phyloP scores from a whole-genome alignment of 2,888 invertebrate species.

The Lycaena phlaeas region DNA sequence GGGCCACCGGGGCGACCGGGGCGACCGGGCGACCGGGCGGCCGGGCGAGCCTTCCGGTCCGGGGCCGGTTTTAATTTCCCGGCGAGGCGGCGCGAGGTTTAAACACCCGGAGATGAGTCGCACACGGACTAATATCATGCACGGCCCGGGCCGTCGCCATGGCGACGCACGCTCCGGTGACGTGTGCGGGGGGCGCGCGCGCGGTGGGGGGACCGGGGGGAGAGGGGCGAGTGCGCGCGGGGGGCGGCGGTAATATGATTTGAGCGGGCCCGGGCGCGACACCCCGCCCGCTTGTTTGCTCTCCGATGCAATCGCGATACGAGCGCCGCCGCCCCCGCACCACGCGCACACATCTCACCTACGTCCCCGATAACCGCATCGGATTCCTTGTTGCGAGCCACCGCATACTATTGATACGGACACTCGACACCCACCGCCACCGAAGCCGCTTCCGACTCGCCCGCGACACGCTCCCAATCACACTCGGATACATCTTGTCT shows the following conservation, averaged over 20 bases:
- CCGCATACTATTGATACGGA: constrained; percentile 68
- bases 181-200: too few relatives aligned
- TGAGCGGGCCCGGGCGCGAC: constrained; percentile 56
- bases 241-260: constrained; percentile 71
- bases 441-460: constrained; percentile 38
- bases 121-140: constrained; percentile 70
- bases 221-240: constrained; percentile 56
- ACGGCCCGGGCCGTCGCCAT: constrained; percentile 78
- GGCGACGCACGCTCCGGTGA: constrained; percentile 77
- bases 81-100: constrained; percentile 58
- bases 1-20: constrained; percentile 10
- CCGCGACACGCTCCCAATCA: too few relatives aligned
- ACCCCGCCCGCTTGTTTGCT: constrained; percentile 71
- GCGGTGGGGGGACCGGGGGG: constrained; percentile 59
- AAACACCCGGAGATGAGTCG: constrained; percentile 70
- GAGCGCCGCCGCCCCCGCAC: constrained; percentile 33
- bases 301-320: constrained; percentile 73
- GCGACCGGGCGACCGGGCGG: constrained; percentile 35
- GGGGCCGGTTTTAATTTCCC: constrained; percentile 68
- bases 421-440: constrained; percentile 45
- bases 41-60: constrained; percentile 52
- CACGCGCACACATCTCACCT: constrained; percentile 68
- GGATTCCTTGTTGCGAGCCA: constrained; percentile 68
- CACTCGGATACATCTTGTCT: constrained; percentile 30
- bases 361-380: constrained; percentile 69